Base-by-base conservation (phyloP, 2,113 vertebrate species). In the Andinoacara biseriatus region DNA sequence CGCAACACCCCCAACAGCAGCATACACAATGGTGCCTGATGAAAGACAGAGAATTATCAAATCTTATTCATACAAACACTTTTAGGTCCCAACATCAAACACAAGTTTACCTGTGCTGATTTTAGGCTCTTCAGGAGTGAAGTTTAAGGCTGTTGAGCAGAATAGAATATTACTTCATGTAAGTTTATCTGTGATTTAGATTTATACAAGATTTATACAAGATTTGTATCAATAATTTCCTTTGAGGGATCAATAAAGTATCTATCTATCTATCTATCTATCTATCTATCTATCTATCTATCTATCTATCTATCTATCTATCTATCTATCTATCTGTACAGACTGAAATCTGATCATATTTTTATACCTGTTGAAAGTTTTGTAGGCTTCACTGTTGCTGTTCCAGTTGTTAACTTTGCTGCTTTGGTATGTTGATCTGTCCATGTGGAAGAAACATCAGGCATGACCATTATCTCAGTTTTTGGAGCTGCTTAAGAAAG, bases 11-110 rank as follows among this genome's bases (percentile, higher is more conserved):
- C 60, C 83, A 0, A 33, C 1, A 1, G 38, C 29, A 7, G 7
- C 10, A 1, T 35, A 78, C 57, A 89, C 7, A 9, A 76, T 10
- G 3, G 10, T 22, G 33, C 67, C 92, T 93, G 72, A 67, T 1
- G 10, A 58, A 40, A 80, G 74, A 35, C 65, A 67, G 46, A 78
- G 29, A 35, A 17, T 31, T 57, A 75, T 31, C 33, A 17, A 38
- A 62, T n/a, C 11, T 22, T 17, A 15, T 58, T 31, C 15, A 76
- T 58, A 33, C 10, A 61, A 10, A 29, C 26, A 6, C 5, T 7
- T 40, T 10, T 13, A 20, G 2, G 3, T 2, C n/a, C 72, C 5
- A 10, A 1, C 10, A 26, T 38, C 3, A 17, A 10, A 24, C 2
- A 57, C 18, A 63, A 35, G 69, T 18, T 31, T 49, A 86, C 84